These are phyloP conservation scores for Bufo gargarizans DNA, from an alignment of 2,113 vertebrate genomes.

Conservation along the genomic window DNA sequence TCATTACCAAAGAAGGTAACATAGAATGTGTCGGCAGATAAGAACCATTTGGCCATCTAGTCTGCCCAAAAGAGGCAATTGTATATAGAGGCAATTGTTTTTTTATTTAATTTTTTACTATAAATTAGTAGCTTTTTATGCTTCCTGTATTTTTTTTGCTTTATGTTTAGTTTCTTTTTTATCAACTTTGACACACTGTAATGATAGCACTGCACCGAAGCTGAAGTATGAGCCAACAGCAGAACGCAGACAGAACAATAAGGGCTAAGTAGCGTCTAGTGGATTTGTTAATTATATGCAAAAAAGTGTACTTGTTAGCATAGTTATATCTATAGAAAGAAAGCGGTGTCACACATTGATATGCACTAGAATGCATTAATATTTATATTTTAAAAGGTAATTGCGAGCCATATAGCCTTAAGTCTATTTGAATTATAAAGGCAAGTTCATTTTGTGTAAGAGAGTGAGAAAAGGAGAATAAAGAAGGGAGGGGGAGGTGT, in stretches of 20 bases:
- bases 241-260: neutral
- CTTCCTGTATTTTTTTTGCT: neutral
- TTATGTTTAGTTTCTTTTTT: neutral
- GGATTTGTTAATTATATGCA: neutral
- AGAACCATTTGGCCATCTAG: no score
- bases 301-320: neutral
- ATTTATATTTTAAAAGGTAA: neutral
- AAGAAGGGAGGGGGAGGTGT: slow-evolving; percentile 15
- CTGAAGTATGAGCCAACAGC: neutral
- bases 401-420: neutral
- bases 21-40: no score
- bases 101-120: no score
- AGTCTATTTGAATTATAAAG: slow-evolving; percentile 25
- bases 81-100: no score
- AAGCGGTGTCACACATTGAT: neutral
- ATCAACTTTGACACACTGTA: neutral
- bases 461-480: slow-evolving; percentile 14
- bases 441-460: neutral
- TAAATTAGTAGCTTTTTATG: no score
- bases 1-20: no score
- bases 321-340: neutral
- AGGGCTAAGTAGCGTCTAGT: neutral
- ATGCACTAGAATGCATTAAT: neutral
- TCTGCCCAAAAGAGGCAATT: no score
- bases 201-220: neutral